Evolutionary conservation across 2,113 vertebrate genomes (phyloP), one percentile per base, ranked within the genome.

Genomic region (Perccottus glenii): DNA sequence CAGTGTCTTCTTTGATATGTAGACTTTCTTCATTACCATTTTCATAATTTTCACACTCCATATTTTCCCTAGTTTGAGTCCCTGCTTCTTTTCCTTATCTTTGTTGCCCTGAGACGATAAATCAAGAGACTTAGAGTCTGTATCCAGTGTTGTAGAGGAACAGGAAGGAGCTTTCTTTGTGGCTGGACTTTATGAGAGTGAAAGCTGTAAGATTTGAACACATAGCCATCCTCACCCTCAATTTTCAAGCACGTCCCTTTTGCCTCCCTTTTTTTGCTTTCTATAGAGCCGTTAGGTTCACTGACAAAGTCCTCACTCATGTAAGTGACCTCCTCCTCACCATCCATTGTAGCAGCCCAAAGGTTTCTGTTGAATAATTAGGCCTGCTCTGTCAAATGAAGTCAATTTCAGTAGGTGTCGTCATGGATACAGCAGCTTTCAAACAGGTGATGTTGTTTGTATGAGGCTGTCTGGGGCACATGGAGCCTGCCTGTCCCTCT

Each of bases 211-310:
- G 92, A 91, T 71, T 92, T 92, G 72, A 93, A 93, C 55, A 93
- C 92, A 35, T 93, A 93, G 57, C 91, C 92, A 36, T 94, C 92
- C 78, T 94, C 90, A 33, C 92, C 92, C 79, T 93, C 90, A 10
- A 93, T 93, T 81, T 88, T 93, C 46, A 93, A 77, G 80, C 91
- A 92, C 33, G 81, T 90, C 51, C 82, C 88, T 75, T 92, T 92
- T 6, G 88, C 92, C 64, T 93, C 93, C 70, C 76, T 82, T 74
- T 80, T 92, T 80, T 86, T 90, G 55, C 68, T 81, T 53, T 91
- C 88, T 36, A 70, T 67, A 38, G 82, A 73, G 75, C 85, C 83
- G 60, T 84, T 87, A 8, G 76, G 60, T 53, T 89, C 84, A 50
- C 65, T 69, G 38, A 83, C 44, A 59, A 81, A 9, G 63, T 90